Percentiles rank a stretch among this genome's conserved stretches.
phyloP scores from a whole-genome alignment of 53 echinoderm and acorn worm genomes.

The Echinarachnius parma region DNA sequence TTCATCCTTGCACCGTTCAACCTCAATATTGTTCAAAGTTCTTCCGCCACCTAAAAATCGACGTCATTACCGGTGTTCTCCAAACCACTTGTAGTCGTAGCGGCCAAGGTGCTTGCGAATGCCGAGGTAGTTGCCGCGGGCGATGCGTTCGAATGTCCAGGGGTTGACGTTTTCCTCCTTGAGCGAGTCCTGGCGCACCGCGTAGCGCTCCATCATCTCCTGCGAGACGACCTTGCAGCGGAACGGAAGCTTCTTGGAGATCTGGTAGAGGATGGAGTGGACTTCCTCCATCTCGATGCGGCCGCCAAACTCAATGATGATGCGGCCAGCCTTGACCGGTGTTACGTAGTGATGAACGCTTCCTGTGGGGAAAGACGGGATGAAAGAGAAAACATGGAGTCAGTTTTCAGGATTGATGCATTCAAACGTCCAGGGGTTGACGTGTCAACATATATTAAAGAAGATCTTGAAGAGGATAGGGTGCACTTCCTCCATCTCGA shows the following conservation, averaged over 20 bases:
- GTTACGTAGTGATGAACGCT: constrained; percentile 91
- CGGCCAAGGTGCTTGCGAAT: constrained; percentile 72
- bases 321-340: constrained; percentile 72
- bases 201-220: constrained; percentile 49
- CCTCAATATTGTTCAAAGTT: too few relatives aligned
- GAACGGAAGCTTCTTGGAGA: constrained; percentile 84
- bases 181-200: neutral
- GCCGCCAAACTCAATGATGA: constrained; percentile 76
- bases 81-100: constrained; percentile 91
- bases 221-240: constrained; percentile 68
- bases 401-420: too few relatives aligned
- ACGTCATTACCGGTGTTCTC: constrained; percentile 78
- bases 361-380: constrained; percentile 38
- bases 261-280: constrained; percentile 52
- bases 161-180: constrained; percentile 71
- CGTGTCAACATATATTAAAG: constrained; percentile 80
- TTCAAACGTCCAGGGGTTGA: constrained; percentile 93
- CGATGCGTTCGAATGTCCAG: constrained; percentile 92
- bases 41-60: too few relatives aligned
- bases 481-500: constrained; percentile 69
- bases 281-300: constrained; percentile 73
- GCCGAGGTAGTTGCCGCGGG: constrained; percentile 68
- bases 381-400: neutral
- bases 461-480: constrained; percentile 59
- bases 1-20: too few relatives aligned